Evolutionary conservation across 2,888 invertebrate genomes (phyloP).

Genomic region (Euzophera pinguis): DNA sequence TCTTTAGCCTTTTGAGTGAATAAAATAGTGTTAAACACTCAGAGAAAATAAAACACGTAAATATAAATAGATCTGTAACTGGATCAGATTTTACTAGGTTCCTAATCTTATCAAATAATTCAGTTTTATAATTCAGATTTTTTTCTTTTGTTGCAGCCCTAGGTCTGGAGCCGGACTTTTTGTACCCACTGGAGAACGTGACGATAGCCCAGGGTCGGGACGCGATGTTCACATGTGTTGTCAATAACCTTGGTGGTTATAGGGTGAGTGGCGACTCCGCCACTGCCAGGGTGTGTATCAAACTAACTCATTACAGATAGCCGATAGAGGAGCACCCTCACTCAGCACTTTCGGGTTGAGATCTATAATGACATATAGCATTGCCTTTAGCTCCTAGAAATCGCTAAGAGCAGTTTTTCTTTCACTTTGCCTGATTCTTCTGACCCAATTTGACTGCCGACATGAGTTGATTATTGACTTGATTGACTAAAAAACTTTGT

Average conservation of each 20-base stretch:
- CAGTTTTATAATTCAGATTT: neutral
- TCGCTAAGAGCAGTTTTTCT: too few relatives aligned
- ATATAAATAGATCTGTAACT: too few relatives aligned
- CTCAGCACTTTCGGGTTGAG: conserved; percentile 60
- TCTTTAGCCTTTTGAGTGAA: too few relatives aligned
- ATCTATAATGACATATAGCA: conserved; percentile 74
- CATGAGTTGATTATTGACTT: too few relatives aligned
- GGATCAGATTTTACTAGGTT: too few relatives aligned
- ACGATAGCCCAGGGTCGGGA: conserved; percentile 91
- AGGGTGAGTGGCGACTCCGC: conserved; percentile 95
- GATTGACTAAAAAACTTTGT: too few relatives aligned
- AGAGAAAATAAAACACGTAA: too few relatives aligned
- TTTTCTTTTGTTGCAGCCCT: conserved; percentile 76
- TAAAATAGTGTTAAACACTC: too few relatives aligned
- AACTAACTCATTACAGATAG: conserved; percentile 69
- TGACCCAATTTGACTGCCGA: too few relatives aligned
- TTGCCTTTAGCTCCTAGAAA: too few relatives aligned
- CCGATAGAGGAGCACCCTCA: conserved; percentile 69
- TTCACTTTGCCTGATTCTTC: too few relatives aligned
- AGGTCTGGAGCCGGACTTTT: conserved; percentile 90
- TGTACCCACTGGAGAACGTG: conserved; percentile 89
- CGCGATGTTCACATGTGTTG: conserved; percentile 91
- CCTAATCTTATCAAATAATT: too few relatives aligned
- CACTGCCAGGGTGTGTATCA: conserved; percentile 92
- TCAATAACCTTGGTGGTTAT: conserved; percentile 90